Percentiles rank a stretch among this genome's conserved stretches.
Evolutionary conservation across 2,888 invertebrate species (phyloP).

Genomic region (Conchocele bisecta): DNA sequence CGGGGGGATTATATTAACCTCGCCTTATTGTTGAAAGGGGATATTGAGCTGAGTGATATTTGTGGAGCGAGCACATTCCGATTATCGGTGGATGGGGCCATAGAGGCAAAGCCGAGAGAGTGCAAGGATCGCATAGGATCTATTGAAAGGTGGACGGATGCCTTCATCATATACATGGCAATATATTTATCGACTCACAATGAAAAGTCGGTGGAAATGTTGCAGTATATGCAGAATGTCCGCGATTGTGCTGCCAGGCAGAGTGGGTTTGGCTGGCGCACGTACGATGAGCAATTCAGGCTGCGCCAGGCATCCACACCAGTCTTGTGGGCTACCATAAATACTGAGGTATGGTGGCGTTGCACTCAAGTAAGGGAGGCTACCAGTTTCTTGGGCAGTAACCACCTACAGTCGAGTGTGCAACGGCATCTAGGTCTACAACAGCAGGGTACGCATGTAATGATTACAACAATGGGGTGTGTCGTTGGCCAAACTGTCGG

Average conservation of each 20-base stretch:
- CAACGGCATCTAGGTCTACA: not conserved
- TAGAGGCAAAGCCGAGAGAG: not conserved
- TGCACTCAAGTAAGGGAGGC: not conserved
- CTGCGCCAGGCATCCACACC: constrained; percentile 15
- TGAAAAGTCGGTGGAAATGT: not conserved
- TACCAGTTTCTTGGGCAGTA: no score
- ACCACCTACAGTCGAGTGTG: not conserved
- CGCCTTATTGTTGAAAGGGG: constrained; percentile 22
- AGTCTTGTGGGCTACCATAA: constrained; percentile 13
- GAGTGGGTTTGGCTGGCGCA: constrained; percentile 15
- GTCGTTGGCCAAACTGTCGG: not conserved
- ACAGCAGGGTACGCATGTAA: constrained; percentile 2
- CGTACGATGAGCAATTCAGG: constrained; percentile 42
- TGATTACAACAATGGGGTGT: not conserved
- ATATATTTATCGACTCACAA: constrained; percentile 1
- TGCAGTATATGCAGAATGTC: constrained; percentile 23
- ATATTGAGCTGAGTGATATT: constrained; percentile 5
- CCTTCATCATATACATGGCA: constrained; percentile 7
- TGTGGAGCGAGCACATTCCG: not conserved
- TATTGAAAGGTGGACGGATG: constrained; percentile 18
- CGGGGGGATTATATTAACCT: constrained; percentile 25
- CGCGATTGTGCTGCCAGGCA: constrained; percentile 12
- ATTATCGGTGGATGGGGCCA: not conserved
- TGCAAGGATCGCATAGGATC: not conserved
- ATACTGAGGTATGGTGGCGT: constrained; percentile 37